Evolutionary conservation across 2,113 vertebrate genomes (phyloP).

Genomic region (Callocephalon fimbriatum): DNA sequence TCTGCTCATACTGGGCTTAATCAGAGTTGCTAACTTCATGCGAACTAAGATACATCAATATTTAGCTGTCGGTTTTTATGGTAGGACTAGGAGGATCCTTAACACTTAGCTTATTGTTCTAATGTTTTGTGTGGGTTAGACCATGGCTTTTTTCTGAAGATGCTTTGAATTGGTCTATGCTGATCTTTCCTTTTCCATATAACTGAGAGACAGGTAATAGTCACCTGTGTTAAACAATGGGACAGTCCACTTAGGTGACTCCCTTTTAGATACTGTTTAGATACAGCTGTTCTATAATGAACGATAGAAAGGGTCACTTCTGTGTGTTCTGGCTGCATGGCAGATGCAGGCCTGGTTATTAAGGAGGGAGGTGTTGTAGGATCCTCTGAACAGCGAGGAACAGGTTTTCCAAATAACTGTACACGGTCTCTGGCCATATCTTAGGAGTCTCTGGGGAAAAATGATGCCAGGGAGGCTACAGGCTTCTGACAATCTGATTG

Average conservation of each 20-base stretch:
- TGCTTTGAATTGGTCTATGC: background rate
- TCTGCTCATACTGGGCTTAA: background rate
- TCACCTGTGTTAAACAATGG: background rate
- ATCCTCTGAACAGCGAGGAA: background rate
- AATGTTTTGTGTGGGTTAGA: background rate
- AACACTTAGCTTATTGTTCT: background rate
- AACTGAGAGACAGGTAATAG: background rate
- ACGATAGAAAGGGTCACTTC: background rate
- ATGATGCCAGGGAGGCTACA: background rate
- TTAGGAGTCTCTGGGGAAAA: background rate
- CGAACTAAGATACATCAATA: background rate
- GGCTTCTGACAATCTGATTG: background rate
- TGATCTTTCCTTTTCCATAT: background rate
- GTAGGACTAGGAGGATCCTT: background rate
- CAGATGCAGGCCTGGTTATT: background rate
- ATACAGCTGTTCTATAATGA: background rate
- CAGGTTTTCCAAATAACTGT: background rate
- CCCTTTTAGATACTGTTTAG: background rate
- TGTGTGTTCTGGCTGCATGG: background rate
- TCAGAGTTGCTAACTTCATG: background rate
- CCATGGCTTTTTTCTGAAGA: background rate
- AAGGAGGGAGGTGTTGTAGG: background rate
- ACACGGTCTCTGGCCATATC: fast-evolving
- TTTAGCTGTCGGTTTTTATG: background rate
- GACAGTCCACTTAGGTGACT: background rate